A percentile compares a stretch with the other conserved stretches of the same genome.
Conservation (phyloP, 1,140 invertebrate species). For the Trachelipus rathkii region DNA sequence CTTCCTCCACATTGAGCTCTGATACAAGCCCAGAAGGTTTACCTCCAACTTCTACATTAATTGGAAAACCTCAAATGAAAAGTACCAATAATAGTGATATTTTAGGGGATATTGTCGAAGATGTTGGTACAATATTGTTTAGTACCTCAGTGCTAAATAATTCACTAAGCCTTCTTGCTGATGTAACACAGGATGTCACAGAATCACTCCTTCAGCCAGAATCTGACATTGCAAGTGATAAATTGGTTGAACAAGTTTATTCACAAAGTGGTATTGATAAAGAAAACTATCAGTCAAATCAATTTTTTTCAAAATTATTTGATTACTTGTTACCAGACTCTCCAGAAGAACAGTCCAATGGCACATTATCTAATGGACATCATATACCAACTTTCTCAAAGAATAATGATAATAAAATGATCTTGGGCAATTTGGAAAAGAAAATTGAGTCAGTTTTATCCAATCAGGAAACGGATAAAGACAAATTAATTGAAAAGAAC, state of each 20-base stretch:
- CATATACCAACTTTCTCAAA: background rate
- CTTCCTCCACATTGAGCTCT: background rate
- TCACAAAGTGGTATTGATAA: background rate
- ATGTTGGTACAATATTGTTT: background rate
- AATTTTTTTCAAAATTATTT: background rate
- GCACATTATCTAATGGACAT: too few species aligned
- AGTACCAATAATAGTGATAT: background rate
- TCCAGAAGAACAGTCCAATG: background rate
- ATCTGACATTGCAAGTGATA: background rate
- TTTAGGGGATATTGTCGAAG: background rate
- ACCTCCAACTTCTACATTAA: background rate
- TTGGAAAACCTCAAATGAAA: background rate
- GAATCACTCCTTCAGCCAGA: too few species aligned
- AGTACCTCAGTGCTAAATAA: background rate
- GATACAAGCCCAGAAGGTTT: background rate
- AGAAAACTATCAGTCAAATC: background rate
- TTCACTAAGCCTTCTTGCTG: background rate
- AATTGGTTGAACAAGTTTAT: background rate
- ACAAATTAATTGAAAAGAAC: background rate
- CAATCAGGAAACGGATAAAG: background rate
- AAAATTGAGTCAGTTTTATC: background rate
- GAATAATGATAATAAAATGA: background rate
- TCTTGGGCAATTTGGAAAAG: background rate
- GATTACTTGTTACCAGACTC: background rate
- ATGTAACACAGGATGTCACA: background rate